Evolutionary conservation across 2,113 vertebrate genomes (phyloP).

Genomic region (Halcyon malimbica): DNA sequence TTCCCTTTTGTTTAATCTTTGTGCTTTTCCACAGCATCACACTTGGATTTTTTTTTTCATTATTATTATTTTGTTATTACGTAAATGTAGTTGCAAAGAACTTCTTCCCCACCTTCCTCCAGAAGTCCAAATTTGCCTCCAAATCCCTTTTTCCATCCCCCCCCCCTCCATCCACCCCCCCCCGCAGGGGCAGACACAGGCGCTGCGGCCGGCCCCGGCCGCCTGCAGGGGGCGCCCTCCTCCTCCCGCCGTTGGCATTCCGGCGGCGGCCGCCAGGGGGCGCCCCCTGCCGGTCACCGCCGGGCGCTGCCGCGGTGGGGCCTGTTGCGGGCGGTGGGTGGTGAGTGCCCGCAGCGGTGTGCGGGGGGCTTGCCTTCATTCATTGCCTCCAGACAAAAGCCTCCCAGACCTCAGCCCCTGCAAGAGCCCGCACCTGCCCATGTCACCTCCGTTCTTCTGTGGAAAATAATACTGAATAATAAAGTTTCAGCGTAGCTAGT

Average conservation of each 20-base stretch:
- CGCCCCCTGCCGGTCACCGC: too few relatives aligned
- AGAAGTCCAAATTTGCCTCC: not conserved
- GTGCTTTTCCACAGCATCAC: not conserved
- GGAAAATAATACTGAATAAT: not conserved
- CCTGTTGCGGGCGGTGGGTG: too few relatives aligned
- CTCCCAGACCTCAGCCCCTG: not conserved
- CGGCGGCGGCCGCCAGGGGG: too few relatives aligned
- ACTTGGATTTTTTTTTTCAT: not conserved
- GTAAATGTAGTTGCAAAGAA: accelerated
- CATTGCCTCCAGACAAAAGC: not conserved
- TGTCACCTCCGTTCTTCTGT: not conserved
- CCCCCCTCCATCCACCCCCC: too few relatives aligned
- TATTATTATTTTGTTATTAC: not conserved
- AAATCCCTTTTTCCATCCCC: not conserved
- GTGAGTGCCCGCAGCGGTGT: too few relatives aligned
- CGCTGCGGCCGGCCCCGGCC: not conserved
- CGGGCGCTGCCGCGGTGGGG: too few relatives aligned
- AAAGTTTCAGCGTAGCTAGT: not conserved
- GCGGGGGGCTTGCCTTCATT: too few relatives aligned
- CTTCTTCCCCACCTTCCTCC: not conserved
- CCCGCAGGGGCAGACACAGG: not conserved
- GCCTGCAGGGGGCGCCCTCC: constrained; percentile 77
- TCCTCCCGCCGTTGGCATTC: too few relatives aligned
- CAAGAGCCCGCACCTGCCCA: not conserved
- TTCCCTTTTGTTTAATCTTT: accelerated